phyloP scores from a whole-genome alignment of 2,888 invertebrate species.

The Nineta flava region DNA sequence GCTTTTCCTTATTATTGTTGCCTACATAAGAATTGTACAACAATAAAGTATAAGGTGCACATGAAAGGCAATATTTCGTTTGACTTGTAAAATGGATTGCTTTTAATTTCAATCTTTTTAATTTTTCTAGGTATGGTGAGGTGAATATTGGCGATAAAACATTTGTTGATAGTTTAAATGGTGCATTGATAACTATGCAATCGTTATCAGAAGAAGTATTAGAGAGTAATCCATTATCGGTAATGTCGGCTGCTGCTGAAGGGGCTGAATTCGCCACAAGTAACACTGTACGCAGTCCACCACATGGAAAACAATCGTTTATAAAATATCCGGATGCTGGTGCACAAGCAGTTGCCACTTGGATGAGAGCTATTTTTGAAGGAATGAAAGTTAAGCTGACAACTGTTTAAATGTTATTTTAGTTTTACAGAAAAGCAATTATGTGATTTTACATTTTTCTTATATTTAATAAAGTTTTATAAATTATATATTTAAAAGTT shows the following conservation, averaged over 20 bases:
- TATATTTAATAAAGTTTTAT: too few relatives aligned
- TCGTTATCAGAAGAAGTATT: background rate
- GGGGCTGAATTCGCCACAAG: constrained; percentile 14
- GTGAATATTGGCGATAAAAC: background rate
- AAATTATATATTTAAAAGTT: too few relatives aligned
- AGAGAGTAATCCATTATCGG: background rate
- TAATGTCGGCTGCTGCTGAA: constrained; percentile 15
- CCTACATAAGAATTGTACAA: too few relatives aligned
- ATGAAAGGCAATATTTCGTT: too few relatives aligned
- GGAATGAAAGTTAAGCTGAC: constrained; percentile 24
- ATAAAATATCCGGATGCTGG: constrained; percentile 36
- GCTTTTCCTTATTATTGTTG: too few relatives aligned
- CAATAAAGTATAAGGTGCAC: too few relatives aligned
- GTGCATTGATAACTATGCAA: background rate
- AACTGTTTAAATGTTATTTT: background rate
- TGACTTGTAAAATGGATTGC: too few relatives aligned
- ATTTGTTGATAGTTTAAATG: background rate
- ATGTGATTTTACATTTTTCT: too few relatives aligned
- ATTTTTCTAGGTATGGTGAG: background rate
- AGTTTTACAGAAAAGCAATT: too few relatives aligned
- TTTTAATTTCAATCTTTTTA: too few relatives aligned
- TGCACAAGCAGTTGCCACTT: constrained; percentile 39
- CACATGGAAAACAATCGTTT: constrained; percentile 20
- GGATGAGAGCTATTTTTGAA: constrained; percentile 36
- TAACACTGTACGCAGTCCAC: constrained; percentile 22